Evolutionary conservation across 1,140 invertebrate genomes (phyloP).

Genomic region (Idris sp.): DNA sequence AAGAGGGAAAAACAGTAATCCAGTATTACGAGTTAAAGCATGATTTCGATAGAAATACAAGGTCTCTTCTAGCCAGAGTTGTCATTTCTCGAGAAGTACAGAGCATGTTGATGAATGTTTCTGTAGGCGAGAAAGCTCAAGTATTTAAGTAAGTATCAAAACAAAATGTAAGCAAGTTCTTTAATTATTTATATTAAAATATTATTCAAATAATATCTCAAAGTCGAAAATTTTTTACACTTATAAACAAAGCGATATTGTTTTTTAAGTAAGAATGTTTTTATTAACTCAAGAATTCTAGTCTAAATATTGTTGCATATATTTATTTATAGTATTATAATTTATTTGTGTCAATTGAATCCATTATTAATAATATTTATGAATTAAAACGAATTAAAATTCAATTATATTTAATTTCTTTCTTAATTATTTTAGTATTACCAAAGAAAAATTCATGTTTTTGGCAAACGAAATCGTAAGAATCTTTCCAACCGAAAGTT

Average conservation of each 20-base stretch:
- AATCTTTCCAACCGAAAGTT: conserved; percentile 10
- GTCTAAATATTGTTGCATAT: too few species aligned
- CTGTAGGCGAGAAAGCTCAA: not conserved
- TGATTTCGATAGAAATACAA: not conserved
- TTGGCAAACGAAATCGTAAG: conserved; percentile 7
- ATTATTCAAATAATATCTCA: not conserved
- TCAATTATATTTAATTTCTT: not conserved
- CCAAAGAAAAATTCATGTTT: conserved; percentile 5
- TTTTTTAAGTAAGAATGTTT: too few species aligned
- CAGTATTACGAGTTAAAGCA: conserved; percentile 4
- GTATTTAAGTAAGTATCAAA: conserved; percentile 11
- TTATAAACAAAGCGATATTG: too few species aligned
- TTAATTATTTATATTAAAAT: conserved; percentile 1
- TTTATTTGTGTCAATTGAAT: too few species aligned
- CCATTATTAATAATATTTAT: too few species aligned
- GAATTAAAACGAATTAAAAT: too few species aligned
- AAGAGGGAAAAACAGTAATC: conserved; percentile 9
- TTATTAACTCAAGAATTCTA: too few species aligned
- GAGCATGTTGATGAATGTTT: conserved; percentile 5
- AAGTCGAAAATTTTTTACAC: not conserved
- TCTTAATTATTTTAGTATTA: conserved; percentile 6
- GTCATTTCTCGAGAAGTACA: conserved; percentile 13
- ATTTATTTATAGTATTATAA: too few species aligned
- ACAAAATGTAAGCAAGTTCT: too few species aligned
- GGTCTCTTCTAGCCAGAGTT: conserved; percentile 3